Conservation (phyloP, 2,113 vertebrate genomes). For the Nicator chloris region DNA sequence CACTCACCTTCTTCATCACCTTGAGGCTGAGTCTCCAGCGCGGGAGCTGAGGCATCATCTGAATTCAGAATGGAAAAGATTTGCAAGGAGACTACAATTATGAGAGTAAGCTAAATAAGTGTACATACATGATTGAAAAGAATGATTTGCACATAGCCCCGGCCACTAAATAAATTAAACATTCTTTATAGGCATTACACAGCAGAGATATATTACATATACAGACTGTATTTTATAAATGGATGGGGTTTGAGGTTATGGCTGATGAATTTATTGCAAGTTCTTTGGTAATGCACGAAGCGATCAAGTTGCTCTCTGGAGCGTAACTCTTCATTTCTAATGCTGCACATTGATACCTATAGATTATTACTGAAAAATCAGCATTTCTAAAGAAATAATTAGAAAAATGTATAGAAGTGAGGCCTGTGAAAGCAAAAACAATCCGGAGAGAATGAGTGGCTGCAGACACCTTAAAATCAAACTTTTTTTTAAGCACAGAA, state of each 20-base stretch:
- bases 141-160: conserved; percentile 83
- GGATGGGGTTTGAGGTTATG: neutral
- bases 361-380: neutral
- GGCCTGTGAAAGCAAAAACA: conserved; percentile 7
- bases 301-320: neutral
- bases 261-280: neutral
- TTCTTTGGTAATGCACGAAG: neutral
- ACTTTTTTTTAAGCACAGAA: neutral
- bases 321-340: neutral
- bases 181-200: neutral
- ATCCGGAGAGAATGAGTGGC: neutral
- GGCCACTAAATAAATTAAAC: conserved; percentile 9
- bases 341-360: neutral
- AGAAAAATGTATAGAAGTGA: neutral
- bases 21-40: conserved; percentile 84
- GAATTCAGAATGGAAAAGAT: conserved; percentile 98
- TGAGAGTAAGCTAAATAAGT: conserved; percentile 84
- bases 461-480: neutral
- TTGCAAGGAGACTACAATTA: conserved; percentile 99
- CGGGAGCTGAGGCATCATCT: conserved; percentile 88
- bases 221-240: neutral
- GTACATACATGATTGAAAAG: conserved; percentile 54
- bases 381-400: neutral
- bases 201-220: neutral
- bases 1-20: conserved; percentile 93